Conservation (phyloP, 30 jellyfish, hydroid and myxozoan species). For the Aurelia coerulea region DNA sequence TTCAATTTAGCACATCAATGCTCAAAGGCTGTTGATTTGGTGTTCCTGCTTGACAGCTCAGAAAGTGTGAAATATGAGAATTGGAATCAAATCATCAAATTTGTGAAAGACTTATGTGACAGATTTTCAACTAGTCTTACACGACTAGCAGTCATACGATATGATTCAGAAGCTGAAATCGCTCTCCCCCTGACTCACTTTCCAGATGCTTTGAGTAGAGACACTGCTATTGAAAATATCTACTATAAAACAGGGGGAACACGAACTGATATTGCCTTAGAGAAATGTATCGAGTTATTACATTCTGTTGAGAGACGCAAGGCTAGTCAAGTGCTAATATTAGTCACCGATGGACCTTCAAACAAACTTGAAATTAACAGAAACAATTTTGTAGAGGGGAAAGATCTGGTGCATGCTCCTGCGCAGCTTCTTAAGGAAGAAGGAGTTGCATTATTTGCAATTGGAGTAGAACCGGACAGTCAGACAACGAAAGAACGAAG, state of each 20-base stretch:
- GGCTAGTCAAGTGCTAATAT: slow-evolving; percentile 90
- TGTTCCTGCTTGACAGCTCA: slow-evolving; percentile 93
- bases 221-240: slow-evolving; percentile 88
- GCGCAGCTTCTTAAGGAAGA: slow-evolving; percentile 86
- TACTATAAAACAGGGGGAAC: slow-evolving; percentile 98
- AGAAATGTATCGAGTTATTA: slow-evolving; percentile 88
- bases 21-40: slow-evolving; percentile 86
- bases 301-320: slow-evolving; percentile 76
- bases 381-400: slow-evolving; percentile 93
- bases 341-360: slow-evolving; percentile 97
- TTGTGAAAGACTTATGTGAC: slow-evolving; percentile 83
- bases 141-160: slow-evolving; percentile 82
- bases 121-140: slow-evolving; percentile 78
- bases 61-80: slow-evolving; percentile 93
- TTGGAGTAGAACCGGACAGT: slow-evolving; percentile 97
- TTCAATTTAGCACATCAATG: slow-evolving; percentile 61
- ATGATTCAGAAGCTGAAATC: slow-evolving; percentile 94
- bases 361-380: slow-evolving; percentile 83
- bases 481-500: slow-evolving; percentile 90
- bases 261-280: slow-evolving; percentile 93
- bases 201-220: slow-evolving; percentile 78
- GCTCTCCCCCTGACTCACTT: slow-evolving; percentile 89
- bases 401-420: slow-evolving; percentile 97
- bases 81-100: slow-evolving; percentile 83
- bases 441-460: slow-evolving; percentile 92